Evolutionary conservation across 2,797 vertebrate species (phyloP).

Genomic region (Valencia hispanica): DNA sequence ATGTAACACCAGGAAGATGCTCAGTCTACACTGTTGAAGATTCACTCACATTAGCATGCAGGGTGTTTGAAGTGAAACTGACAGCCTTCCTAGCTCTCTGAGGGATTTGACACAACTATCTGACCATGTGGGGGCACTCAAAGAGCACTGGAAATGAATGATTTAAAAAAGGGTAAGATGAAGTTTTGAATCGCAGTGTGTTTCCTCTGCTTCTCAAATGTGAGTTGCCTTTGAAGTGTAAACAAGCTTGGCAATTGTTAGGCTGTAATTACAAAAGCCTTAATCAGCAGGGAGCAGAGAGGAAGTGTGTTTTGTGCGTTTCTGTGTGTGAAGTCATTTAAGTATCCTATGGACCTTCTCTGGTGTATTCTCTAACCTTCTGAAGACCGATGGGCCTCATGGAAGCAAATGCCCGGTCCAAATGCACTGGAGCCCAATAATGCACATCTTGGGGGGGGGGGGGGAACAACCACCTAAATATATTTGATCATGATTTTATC

Average conservation of each 20-base stretch:
- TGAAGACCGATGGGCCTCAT: too few relatives aligned
- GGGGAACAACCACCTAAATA: neutral
- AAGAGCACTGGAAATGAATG: neutral
- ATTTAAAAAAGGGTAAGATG: neutral
- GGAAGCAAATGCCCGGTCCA: too few relatives aligned
- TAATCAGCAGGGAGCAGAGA: constrained; percentile 50
- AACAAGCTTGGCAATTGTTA: constrained; percentile 44
- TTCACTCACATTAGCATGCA: neutral
- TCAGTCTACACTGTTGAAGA: neutral
- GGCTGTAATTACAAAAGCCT: constrained; percentile 62
- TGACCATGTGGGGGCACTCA: neutral
- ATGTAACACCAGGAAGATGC: neutral
- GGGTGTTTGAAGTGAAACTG: neutral
- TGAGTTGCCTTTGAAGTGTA: constrained; percentile 52
- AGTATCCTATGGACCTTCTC: too few relatives aligned
- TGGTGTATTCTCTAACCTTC: too few relatives aligned
- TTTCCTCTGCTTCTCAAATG: constrained; percentile 17
- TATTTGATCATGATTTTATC: neutral
- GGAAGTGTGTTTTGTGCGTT: neutral
- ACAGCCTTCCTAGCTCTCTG: neutral
- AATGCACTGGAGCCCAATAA: too few relatives aligned
- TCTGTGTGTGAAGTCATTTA: too few relatives aligned
- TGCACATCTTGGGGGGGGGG: neutral
- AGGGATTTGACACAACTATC: neutral
- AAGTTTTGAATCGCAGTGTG: neutral